Percentiles rank a stretch among this genome's conserved stretches.
Evolutionary conservation across 1,140 invertebrate genomes (phyloP).

Genomic region (Ceratitis capitata): DNA sequence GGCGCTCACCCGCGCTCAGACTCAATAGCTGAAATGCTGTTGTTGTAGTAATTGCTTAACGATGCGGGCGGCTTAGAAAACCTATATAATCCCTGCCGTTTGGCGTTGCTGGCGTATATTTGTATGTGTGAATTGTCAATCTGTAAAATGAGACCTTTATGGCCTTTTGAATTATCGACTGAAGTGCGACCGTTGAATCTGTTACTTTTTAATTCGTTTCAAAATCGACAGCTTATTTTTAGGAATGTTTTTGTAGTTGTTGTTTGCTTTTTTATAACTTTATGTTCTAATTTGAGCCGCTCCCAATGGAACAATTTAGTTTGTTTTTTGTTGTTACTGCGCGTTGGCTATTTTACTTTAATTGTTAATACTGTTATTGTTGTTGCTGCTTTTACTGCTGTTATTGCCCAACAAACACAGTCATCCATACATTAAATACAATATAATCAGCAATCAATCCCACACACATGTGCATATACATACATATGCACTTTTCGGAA

Average conservation of each 20-base stretch:
- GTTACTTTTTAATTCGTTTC: background rate
- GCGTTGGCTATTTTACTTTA: background rate
- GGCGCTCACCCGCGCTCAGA: background rate
- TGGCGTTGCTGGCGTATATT: background rate
- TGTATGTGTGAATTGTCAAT: background rate
- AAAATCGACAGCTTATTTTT: background rate
- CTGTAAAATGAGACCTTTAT: background rate
- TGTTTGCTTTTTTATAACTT: background rate
- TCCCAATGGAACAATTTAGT: background rate
- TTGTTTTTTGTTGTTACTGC: background rate
- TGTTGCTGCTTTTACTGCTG: background rate
- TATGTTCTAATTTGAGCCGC: background rate
- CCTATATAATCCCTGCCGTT: background rate
- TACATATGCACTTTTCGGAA: background rate
- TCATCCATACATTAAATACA: background rate
- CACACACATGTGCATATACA: too few relatives aligned
- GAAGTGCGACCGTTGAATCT: background rate
- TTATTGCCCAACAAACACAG: background rate
- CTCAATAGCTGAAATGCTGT: background rate
- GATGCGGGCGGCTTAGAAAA: background rate
- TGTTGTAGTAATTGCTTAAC: conserved; percentile 7
- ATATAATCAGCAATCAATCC: too few relatives aligned
- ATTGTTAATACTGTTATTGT: background rate
- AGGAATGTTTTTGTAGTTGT: background rate
- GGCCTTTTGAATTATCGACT: background rate